Base-by-base conservation (phyloP, 1,140 invertebrate species). In the Zaprionus lachaisei region DNA sequence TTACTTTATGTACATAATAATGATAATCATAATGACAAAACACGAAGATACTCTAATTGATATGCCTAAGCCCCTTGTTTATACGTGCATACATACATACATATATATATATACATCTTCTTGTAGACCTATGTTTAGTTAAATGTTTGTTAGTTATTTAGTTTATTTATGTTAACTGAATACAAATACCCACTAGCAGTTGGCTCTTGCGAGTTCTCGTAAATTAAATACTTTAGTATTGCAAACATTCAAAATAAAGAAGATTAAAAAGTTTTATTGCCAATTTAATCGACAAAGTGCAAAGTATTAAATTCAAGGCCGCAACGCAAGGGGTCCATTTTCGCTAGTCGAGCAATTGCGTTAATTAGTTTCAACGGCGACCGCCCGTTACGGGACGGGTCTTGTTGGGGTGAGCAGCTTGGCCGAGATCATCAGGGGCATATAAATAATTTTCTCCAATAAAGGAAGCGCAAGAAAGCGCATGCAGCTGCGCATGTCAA, bases 401-500 rank as follows among this genome's bases (percentile, higher is more conserved):
- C 12, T 38, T 58, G 55, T 5, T 14, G 38, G 26, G 20, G 28
- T 26, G 24, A 17, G 28, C 24, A 14, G 61, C 17, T 24, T 41
- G 17, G 44, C 61, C 34, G 24, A 64, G 72, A 70, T 75, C 70
- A 75, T 80, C 83, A 74, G 70, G 58, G 70, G 86, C 76, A 85
- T 78, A 90, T 74, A 90, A 91, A 85, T 80, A 80, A 85, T 90
- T 90, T 90, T 90, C 77, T 86, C 86, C 86, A 77, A 91, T 90
- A 82, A 90, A 90, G 85, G 85, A 91, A 72, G 79, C 77, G 79
- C 85, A 82, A 65, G 75, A 89, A 89, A 90, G 81, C 85, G 72
- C 74, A 89, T 85, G 85, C 85, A 90, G 85, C 84, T 89, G 84
- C 70, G 79, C 84, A 89, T 89, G 85, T 90, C 81, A 87, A 90